Base-by-base conservation (phyloP, 1,140 invertebrate species). In the Coenobita brevimanus region DNA sequence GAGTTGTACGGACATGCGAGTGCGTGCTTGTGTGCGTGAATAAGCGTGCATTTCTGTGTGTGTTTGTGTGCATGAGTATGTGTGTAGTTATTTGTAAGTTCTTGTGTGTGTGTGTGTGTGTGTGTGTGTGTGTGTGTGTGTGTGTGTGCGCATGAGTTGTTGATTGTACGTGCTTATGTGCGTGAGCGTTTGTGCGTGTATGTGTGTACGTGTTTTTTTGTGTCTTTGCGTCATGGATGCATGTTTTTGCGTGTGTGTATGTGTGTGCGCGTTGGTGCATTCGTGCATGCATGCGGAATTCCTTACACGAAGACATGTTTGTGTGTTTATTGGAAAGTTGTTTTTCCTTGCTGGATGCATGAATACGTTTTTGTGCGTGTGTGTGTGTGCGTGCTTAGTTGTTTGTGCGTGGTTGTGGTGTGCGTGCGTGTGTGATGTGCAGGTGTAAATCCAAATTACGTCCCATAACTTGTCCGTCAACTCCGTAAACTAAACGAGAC, bases 201-300 rank as follows among this genome's bases (percentile, higher is more conserved):
- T n/a, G n/a, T n/a, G n/a, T n/a, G 69, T 73, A 36, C 38, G 10
- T 73, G 10, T 73, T 21, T 73, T 24, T 33, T 15, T 73, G 8
- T 73, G 13, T 73, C 30, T 46, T 24, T 50, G 8, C 27, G 3
- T 0, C 2, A 13, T 30, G n/a, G 17, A 10, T 79, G 17, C 30
- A 4, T 79, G 27, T 3, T 50, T 79, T 3, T 54, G 3, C 17
- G 4, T 79, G 41, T 33, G 76, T 79, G 41, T 80, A 21, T 78
- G 43, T 80, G 76, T 3, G 43, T 60, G 43, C 60, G 76, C 60
- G 43, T 80, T 46, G 54, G 43, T 80, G 46, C 33, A 38, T 80
- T 46, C 62, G 24, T 80, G 43, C 62, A 10, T 27, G 50, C 30
- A 13, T 78, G 33, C 54, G 41, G n/a, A n/a, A n/a, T n/a, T n/a